Evolutionary conservation across 2,888 invertebrate species (phyloP), one percentile per base, ranked within the genome.

Genomic region (Tricholauxania praeusta): DNA sequence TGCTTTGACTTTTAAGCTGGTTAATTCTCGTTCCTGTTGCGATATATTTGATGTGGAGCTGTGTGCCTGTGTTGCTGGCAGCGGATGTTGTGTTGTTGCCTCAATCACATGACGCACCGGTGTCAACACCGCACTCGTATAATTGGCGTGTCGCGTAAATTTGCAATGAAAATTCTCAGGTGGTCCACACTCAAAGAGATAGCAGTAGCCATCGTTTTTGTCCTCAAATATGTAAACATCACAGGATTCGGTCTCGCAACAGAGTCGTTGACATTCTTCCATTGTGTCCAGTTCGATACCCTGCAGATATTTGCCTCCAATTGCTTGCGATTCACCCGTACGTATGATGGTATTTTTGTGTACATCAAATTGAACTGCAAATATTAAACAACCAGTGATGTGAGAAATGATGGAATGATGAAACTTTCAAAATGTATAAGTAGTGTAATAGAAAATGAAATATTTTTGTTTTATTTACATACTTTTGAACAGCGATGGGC

Each of bases 191-290:
- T 94, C 93, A 87, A 97, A 97, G 78, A 97, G 89, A 86, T 96
- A 97, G 87, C 96, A 97, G 84, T 95, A 95, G 75, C 96, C 96
- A 5, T 93, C 85, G 5, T 83, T 81, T 92, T 96, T 96, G 84
- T 96, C 95, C 86, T 97, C 96, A 84, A 94, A 97, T 79, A 97
- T 94, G 86, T 96, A 96, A 32, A 96, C 96, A 87, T 97, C 96
- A 87, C 97, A 97, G 75, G 91, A 88, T 66, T 93, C 92, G 4
- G 95, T 96, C 87, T 94, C 93, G 88, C 96, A 97, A 88, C 97
- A 97, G 76, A 95, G 90, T 68, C 93, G 90, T 82, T 96, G 89
- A 85, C 97, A 97, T 85, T 96, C 95, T 80, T 92, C 91, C 78
- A 94, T 91, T 69, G 93, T 91, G 79, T 93, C 92, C 82, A 96